Evolutionary conservation across 1,140 invertebrate species (phyloP), one percentile per base, ranked within the genome.

Genomic region (Zaprionus camerounensis): DNA sequence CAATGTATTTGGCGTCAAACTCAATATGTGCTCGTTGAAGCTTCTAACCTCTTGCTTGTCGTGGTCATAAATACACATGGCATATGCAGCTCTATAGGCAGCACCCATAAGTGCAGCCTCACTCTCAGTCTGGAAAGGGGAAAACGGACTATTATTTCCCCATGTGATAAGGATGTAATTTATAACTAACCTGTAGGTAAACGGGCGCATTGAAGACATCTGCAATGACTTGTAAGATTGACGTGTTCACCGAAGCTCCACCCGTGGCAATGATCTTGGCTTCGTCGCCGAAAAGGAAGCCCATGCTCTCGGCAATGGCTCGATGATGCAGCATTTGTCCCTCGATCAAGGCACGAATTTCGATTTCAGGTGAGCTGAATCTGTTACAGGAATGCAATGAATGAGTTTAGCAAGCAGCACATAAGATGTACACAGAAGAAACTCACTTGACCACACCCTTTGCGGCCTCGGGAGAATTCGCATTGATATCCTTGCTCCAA

Each of bases 161-260:
- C n/a, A 1, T 1, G 20, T 64, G 7, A 51, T 5, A 6, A 17
- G 11, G 1, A 56, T 34, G 28, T 0, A 6, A 3, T n/a, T 11
- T 22, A n/a, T 4, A 1, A 62, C 81, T 92, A 93, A 97, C 97
- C 93, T 96, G 95, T 41, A 95, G 94, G 91, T 97, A 98, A 3
- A 99, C 98, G 3, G 97, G 96, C 12, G 96, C 95, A 93, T 98
- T 97, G 91, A 99, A 99, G 1, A 99, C 96, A 93, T 99, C 98
- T 1, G 97, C 93, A 36, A 99, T 94, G 22, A 98, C 96, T 95
- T 99, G 97, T 24, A 98, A 93, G 71, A 99, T 95, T 1, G 95
- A 93, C 92, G 94, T 95, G 92, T 99, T 99, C 5, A 94, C 93
- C 0, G 98, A 98, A 1, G 97, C 98, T 58, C 98, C 98, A 34